Conservation (phyloP, 2,888 invertebrate genomes). For the Ennomos quercinarius region DNA sequence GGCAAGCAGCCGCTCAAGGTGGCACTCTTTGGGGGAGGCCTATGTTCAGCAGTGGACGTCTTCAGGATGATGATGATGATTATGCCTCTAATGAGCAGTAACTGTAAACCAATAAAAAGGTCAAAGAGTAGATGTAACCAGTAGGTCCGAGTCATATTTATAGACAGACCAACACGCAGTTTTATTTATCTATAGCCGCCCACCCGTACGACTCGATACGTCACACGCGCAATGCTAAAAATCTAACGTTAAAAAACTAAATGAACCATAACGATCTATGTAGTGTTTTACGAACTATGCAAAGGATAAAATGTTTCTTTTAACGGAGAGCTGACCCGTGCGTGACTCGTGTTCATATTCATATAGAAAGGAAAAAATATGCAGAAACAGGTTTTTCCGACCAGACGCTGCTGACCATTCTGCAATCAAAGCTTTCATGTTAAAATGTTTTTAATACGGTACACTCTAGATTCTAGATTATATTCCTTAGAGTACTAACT, state of each 20-base stretch:
- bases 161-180: conserved; percentile 76
- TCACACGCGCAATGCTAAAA: conserved; percentile 37
- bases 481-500: conserved; percentile 11
- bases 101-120: conserved; percentile 66
- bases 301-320: conserved; percentile 27
- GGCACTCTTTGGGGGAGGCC: no score
- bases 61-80: no score
- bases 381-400: conserved; percentile 23
- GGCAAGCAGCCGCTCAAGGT: no score
- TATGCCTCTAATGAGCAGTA: conserved; percentile 44
- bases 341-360: conserved; percentile 24
- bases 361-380: conserved; percentile 16
- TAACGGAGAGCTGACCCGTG: conserved; percentile 25
- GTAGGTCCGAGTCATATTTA: conserved; percentile 66
- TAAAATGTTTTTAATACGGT: not conserved
- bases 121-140: conserved; percentile 63
- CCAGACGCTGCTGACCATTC: not conserved
- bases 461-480: not conserved
- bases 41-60: no score
- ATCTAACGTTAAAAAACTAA: conserved; percentile 48
- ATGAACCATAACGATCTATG: conserved; percentile 51
- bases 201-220: conserved; percentile 48
- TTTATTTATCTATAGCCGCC: conserved; percentile 67
- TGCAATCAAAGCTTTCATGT: conserved; percentile 8
- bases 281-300: conserved; percentile 30